A percentile compares a stretch with the other conserved stretches of the same genome.
Conservation (phyloP, 2,113 vertebrate genomes). For the Eira barbara region DNA sequence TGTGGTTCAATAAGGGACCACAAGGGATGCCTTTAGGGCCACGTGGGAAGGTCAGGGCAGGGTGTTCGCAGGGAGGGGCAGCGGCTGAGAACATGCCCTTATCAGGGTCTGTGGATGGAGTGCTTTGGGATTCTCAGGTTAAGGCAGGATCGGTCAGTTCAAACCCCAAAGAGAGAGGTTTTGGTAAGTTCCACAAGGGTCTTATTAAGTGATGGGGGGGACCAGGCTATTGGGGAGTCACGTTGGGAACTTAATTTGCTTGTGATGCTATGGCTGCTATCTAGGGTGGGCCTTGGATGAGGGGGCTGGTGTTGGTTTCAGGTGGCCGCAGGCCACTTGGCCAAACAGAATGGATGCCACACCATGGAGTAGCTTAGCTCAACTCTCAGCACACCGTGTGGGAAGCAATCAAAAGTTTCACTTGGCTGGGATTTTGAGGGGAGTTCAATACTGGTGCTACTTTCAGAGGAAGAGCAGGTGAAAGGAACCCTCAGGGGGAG, state of each 20-base stretch:
- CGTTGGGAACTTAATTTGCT: neutral
- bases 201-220: too few species aligned
- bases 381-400: neutral
- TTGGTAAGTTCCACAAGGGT: neutral
- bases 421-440: neutral
- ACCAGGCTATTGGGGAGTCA: neutral
- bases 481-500: neutral
- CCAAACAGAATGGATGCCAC: neutral
- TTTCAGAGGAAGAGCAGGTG: neutral
- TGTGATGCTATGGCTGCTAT: neutral
- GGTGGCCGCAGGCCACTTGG: neutral
- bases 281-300: neutral
- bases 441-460: neutral
- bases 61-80: neutral
- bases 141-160: neutral
- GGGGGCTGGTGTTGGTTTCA: too few species aligned
- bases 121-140: neutral
- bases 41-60: neutral
- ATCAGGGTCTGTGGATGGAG: neutral
- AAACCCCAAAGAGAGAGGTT: neutral
- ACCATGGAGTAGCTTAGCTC: neutral
- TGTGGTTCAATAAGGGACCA: neutral
- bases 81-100: neutral
- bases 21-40: neutral
- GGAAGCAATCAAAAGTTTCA: neutral